A percentile compares a stretch with the other conserved stretches of the same genome.
Evolutionary conservation across 1,140 invertebrate genomes (phyloP).

Genomic region (Micrasema minimum): DNA sequence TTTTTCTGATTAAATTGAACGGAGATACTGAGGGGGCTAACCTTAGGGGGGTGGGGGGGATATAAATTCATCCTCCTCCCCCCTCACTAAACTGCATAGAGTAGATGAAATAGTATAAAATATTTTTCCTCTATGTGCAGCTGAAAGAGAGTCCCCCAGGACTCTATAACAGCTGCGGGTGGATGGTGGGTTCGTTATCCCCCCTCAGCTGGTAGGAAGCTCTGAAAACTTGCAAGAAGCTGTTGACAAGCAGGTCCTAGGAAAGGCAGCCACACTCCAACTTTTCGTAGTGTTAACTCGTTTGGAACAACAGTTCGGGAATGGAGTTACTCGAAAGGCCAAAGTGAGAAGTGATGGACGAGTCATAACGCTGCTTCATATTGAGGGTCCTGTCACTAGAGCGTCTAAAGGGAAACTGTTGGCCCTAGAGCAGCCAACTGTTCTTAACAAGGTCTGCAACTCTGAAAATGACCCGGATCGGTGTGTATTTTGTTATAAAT

Average conservation of each 20-base stretch:
- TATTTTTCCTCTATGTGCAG: too few species aligned
- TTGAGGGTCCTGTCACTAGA: constrained; percentile 80
- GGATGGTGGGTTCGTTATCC: too few species aligned
- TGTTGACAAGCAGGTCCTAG: constrained; percentile 72
- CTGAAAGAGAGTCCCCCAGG: too few species aligned
- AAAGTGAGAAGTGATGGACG: constrained; percentile 76
- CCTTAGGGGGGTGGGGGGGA: too few species aligned
- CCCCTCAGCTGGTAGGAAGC: constrained; percentile 73
- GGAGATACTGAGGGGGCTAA: too few species aligned
- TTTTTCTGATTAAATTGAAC: too few species aligned
- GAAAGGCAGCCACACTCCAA: constrained; percentile 61
- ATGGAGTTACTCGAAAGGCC: constrained; percentile 64
- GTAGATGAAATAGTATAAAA: too few species aligned
- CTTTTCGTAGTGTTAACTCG: too few species aligned
- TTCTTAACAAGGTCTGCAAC: constrained; percentile 70
- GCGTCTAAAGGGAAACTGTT: constrained; percentile 57
- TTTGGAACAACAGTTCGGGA: too few species aligned
- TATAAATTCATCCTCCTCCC: too few species aligned
- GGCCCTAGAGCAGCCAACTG: neutral
- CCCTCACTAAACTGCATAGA: too few species aligned
- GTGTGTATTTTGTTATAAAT: constrained; percentile 50
- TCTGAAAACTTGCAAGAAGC: constrained; percentile 74
- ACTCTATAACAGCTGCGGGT: too few species aligned
- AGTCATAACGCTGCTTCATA: constrained; percentile 79
- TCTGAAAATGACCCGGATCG: constrained; percentile 94